Conservation (phyloP, 2,113 vertebrate species). For the Ploceus nigricollis region DNA sequence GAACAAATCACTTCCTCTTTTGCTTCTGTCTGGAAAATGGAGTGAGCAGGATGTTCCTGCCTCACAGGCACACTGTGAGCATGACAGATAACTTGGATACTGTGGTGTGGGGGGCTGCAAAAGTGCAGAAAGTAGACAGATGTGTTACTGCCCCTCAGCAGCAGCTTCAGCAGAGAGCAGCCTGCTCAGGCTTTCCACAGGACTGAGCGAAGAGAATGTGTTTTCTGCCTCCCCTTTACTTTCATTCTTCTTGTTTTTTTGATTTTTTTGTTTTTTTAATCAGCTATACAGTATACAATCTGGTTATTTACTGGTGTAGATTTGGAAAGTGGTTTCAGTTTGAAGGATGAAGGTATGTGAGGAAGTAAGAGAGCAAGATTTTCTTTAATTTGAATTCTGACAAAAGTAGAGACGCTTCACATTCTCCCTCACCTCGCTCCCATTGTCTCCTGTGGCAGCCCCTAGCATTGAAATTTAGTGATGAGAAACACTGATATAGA, state of each 20-base stretch:
- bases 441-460: background rate
- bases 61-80: background rate
- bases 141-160: background rate
- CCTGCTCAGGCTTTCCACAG: background rate
- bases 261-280: background rate
- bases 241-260: background rate
- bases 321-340: background rate
- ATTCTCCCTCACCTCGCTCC: background rate
- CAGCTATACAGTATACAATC: background rate
- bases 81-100: background rate
- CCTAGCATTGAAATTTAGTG: background rate
- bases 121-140: background rate
- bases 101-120: background rate
- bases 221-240: background rate
- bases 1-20: background rate
- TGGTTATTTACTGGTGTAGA: background rate
- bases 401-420: background rate
- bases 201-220: background rate
- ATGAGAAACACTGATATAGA: background rate
- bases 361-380: background rate
- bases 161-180: background rate
- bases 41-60: background rate
- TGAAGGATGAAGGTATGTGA: background rate
- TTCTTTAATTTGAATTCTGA: background rate
- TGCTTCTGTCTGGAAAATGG: background rate